phyloP scores from a whole-genome alignment of 92 coral and sea anemone species.

The Phymanthus crucifer region DNA sequence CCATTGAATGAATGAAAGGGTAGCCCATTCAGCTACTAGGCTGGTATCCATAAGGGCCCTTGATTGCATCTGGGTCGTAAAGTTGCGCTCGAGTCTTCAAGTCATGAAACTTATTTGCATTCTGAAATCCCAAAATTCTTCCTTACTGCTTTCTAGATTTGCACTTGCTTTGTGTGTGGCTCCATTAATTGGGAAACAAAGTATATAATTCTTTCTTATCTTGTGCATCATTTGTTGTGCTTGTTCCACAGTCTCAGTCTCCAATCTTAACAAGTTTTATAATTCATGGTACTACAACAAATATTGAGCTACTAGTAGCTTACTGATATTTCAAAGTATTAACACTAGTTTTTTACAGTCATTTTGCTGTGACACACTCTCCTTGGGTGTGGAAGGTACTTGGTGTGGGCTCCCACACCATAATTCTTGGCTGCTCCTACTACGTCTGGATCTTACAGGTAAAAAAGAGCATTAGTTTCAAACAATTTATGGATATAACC shows the following conservation, averaged over 20 bases:
- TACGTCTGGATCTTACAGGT: conserved; percentile 85
- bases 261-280: background rate
- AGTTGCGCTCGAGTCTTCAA: no score
- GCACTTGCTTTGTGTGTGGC: background rate
- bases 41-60: no score
- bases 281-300: background rate
- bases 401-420: conserved; percentile 65
- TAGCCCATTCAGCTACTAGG: no score
- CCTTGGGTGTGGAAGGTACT: conserved; percentile 74
- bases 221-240: background rate
- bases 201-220: background rate
- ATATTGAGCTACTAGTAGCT: background rate
- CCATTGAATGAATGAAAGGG: no score
- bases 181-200: background rate
- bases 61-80: no score
- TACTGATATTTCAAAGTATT: background rate
- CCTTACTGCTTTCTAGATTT: no score
- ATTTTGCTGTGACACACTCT: conserved; percentile 73
- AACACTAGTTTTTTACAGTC: conserved; percentile 46
- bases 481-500: no score
- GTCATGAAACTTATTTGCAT: no score
- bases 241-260: no score
- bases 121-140: no score
- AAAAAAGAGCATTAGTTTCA: no score
- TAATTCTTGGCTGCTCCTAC: conserved; percentile 69